phyloP scores from a whole-genome alignment of 2,797 vertebrate genomes.

The Oryzias sinensis region DNA sequence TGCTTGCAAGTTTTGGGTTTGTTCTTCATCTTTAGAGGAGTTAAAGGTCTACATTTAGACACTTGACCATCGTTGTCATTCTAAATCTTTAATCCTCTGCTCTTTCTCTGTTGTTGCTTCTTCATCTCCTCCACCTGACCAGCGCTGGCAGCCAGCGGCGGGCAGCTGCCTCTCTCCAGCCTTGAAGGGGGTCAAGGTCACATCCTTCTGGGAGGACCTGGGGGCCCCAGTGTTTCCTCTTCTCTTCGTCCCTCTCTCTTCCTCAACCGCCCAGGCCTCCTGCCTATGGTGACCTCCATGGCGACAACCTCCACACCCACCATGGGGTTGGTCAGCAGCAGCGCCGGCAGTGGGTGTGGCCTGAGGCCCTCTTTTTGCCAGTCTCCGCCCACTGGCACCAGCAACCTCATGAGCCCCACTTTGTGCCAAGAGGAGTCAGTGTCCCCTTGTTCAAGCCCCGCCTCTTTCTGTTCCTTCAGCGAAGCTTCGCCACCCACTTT shows the following conservation, averaged over 20 bases:
- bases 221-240: constrained; percentile 52
- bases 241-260: constrained; percentile 84
- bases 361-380: constrained; percentile 70
- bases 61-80: too few species aligned
- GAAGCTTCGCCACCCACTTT: constrained; percentile 80
- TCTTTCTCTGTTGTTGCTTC: background rate
- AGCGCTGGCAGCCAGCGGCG: constrained; percentile 87
- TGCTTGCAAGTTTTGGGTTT: too few species aligned
- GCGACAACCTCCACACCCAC: constrained; percentile 60
- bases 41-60: too few species aligned
- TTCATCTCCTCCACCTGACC: constrained; percentile 16
- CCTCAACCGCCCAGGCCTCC: constrained; percentile 85
- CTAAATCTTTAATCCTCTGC: background rate
- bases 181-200: constrained; percentile 81
- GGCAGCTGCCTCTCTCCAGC: constrained; percentile 84
- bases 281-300: constrained; percentile 76
- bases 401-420: constrained; percentile 80
- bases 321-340: constrained; percentile 75
- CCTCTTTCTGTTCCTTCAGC: constrained; percentile 82
- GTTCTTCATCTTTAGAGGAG: too few species aligned
- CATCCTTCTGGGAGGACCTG: constrained; percentile 81
- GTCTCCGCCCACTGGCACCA: constrained; percentile 61
- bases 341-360: constrained; percentile 26
- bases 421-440: constrained; percentile 76
- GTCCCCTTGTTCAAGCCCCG: constrained; percentile 81